phyloP scores from a whole-genome alignment of 64 coral and sea anemone species.

The Hydrozoanthus tunicans region DNA sequence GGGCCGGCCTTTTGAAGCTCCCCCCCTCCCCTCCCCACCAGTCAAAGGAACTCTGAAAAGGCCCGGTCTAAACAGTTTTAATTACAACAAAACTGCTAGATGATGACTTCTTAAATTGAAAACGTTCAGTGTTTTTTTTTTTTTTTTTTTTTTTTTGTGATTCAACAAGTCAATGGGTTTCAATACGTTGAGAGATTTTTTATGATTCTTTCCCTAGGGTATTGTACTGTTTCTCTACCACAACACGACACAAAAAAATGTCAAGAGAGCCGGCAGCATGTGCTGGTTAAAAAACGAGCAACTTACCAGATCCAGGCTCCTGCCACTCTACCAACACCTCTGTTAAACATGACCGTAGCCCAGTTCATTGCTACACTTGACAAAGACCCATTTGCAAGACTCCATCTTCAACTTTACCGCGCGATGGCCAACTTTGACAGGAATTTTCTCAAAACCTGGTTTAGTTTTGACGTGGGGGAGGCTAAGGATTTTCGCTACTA shows the following conservation, averaged over 20 bases:
- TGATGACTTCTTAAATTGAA: too few species aligned
- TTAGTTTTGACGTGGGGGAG: not conserved
- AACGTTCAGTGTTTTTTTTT: too few species aligned
- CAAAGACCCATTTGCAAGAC: slow-evolving; percentile 16
- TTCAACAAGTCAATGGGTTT: too few species aligned
- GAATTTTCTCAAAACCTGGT: not conserved
- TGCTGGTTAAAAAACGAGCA: slow-evolving; percentile 18
- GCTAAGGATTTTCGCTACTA: slow-evolving; percentile 20
- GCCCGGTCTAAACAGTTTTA: too few species aligned
- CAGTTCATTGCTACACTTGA: not conserved
- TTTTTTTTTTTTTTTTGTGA: too few species aligned
- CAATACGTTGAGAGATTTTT: too few species aligned
- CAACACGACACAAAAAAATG: slow-evolving; percentile 1
- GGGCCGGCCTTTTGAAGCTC: too few species aligned
- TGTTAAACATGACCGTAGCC: slow-evolving; percentile 14
- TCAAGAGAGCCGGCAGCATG: not conserved
- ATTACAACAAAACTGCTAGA: too few species aligned
- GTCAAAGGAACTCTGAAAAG: too few species aligned
- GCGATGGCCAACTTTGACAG: slow-evolving; percentile 24
- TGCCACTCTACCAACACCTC: slow-evolving; percentile 12
- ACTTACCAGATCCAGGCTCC: slow-evolving; percentile 32
- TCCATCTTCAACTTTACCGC: slow-evolving; percentile 19
- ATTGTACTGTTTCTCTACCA: slow-evolving; percentile 4
- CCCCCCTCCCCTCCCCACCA: too few species aligned
- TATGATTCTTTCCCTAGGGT: not conserved